Evolutionary conservation across 1,140 invertebrate species (phyloP), one percentile per base, ranked within the genome.

Genomic region (Lepidurus couesii): DNA sequence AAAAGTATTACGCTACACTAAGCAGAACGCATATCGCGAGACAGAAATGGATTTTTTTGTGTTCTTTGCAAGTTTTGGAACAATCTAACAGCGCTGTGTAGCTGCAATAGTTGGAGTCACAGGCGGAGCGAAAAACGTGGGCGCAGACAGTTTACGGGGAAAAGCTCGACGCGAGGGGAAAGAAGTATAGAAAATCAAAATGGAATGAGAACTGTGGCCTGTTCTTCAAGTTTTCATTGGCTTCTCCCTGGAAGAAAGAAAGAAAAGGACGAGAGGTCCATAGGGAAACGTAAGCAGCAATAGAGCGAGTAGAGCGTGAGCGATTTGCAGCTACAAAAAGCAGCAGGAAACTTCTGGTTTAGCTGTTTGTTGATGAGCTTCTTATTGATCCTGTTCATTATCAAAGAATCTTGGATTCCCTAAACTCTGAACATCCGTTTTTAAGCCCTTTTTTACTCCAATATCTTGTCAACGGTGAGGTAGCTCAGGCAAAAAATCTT

Each of bases 241-340:
- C 53, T 16, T 65, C 21, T 65, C 13, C 53, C 21, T 1, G 53
- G 13, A 65, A 65, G 16, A 65, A n/a, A 65, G 9, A 65, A 0
- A 65, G 16, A 65, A 21, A 65, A 65, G 53, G n/a, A 65, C n/a
- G 53, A 65, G 21, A 65, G 53, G 53, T 65, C 53, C 53, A 65
- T 21, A n/a, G 53, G 53, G 53, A 65, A 65, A 65, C 16, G 53
- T 21, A 16, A 7, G 13, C 16, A 65, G 53, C 53, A 65, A 65
- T 65, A 65, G 53, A 65, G 53, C 53, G 53, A 65, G 53, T 65
- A 65, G 53, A 65, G 53, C 53, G n/a, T 65, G 53, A 65, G 53
- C 53, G 53, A 65, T 65, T 65, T 65, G 53, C 53, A 65, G 53
- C 53, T 65, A 65, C n/a, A 65, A 65, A 65, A 65, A 65, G 3